Percentiles rank a stretch among this genome's conserved stretches.
Conservation (phyloP, 2,113 vertebrate species). For the Myodes glareolus region DNA sequence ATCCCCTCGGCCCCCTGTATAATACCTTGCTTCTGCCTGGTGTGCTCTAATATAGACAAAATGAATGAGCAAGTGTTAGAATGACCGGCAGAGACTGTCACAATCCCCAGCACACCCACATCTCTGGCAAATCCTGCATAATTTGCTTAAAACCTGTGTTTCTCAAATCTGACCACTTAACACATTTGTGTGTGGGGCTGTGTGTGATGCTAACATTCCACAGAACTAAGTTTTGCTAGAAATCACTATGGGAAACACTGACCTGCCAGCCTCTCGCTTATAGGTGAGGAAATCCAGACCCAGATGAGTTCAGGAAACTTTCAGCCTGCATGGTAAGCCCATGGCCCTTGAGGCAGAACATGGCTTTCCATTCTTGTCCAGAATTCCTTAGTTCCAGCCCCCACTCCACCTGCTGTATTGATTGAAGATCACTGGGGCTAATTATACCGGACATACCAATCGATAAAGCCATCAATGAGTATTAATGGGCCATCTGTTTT, state of each 20-base stretch:
- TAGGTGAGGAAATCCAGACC: background rate
- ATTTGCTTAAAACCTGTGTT: background rate
- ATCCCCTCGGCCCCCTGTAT: background rate
- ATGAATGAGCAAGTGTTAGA: background rate
- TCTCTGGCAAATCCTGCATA: background rate
- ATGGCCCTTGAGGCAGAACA: background rate
- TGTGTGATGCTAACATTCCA: background rate
- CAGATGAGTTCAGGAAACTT: background rate
- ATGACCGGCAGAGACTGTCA: background rate
- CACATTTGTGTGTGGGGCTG: background rate
- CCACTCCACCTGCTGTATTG: background rate
- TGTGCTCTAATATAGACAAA: background rate
- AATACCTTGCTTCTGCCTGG: background rate
- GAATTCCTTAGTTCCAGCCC: background rate
- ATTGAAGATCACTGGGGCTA: conserved; percentile 52
- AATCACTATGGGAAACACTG: background rate
- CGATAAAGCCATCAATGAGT: conserved; percentile 52
- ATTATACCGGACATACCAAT: conserved; percentile 33
- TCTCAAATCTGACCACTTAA: background rate
- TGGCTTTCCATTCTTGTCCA: background rate
- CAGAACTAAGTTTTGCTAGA: background rate
- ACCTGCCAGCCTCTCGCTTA: background rate
- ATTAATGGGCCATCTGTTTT: conserved; percentile 58
- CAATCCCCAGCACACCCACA: background rate
- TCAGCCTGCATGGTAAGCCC: background rate